Percentiles rank a stretch among this genome's conserved stretches.
phyloP scores from a whole-genome alignment of 1,140 invertebrate genomes.

The Drosophila equinoxialis region DNA sequence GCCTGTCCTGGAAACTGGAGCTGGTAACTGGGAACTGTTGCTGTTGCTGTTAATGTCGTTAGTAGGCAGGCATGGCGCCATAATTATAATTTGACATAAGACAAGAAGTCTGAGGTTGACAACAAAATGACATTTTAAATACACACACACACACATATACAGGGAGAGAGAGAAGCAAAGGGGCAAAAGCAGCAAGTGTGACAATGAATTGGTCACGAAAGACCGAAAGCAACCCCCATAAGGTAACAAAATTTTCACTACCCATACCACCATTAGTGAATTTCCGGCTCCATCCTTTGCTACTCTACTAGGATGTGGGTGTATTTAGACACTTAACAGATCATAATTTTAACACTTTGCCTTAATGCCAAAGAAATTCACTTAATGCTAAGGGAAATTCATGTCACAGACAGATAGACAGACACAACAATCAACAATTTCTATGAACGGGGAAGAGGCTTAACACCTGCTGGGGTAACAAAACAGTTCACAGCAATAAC shows the following conservation, averaged over 20 bases:
- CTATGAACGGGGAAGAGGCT: too few relatives aligned
- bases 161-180: not conserved
- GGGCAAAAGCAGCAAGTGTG: slow-evolving; percentile 30
- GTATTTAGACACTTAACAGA: slow-evolving; percentile 80
- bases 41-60: slow-evolving; percentile 68
- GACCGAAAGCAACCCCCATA: slow-evolving; percentile 12
- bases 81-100: slow-evolving; percentile 82
- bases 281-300: not conserved
- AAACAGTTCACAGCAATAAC: too few relatives aligned
- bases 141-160: slow-evolving; percentile 39
- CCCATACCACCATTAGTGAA: not conserved
- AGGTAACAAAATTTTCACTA: too few relatives aligned
- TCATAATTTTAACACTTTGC: slow-evolving; percentile 79
- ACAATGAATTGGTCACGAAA: slow-evolving; percentile 33
- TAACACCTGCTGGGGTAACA: too few relatives aligned
- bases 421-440: too few relatives aligned
- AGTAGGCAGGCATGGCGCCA: slow-evolving; percentile 75
- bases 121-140: slow-evolving; percentile 83
- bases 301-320: slow-evolving; percentile 16
- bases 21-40: slow-evolving; percentile 12
- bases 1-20: not conserved
- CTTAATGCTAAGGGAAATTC: not conserved
- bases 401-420: too few relatives aligned
- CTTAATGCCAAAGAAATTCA: slow-evolving; percentile 54
- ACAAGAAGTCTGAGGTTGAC: slow-evolving; percentile 83